Evolutionary conservation across 1,140 invertebrate species (phyloP).

Genomic region (Cydia splendana): DNA sequence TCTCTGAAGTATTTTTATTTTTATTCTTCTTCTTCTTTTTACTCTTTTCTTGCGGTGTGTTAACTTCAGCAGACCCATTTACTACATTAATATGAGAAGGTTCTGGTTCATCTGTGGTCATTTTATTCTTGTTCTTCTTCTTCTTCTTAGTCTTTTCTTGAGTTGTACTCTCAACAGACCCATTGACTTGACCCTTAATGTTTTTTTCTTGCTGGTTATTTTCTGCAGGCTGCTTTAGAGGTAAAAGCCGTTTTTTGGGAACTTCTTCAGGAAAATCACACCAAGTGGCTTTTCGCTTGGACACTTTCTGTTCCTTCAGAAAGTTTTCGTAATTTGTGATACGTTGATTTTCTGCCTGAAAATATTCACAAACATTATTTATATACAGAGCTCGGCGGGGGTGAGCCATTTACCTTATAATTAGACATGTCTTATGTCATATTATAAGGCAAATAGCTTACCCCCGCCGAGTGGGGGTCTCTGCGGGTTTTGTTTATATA

Average conservation of each 20-base stretch:
- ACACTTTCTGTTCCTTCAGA: constrained; percentile 77
- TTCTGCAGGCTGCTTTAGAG: constrained; percentile 32
- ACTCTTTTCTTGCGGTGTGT: constrained; percentile 40
- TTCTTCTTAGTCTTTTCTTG: constrained; percentile 46
- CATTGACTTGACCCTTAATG: constrained; percentile 46
- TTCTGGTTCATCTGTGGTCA: background rate
- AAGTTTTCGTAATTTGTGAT: constrained; percentile 80
- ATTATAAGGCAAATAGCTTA: too few species aligned
- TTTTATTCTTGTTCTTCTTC: constrained; percentile 34
- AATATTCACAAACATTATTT: constrained; percentile 34
- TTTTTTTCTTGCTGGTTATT: constrained; percentile 37
- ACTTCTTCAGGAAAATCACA: constrained; percentile 77
- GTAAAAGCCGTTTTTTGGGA: constrained; percentile 38
- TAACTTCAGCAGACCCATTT: constrained; percentile 39
- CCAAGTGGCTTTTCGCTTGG: constrained; percentile 76
- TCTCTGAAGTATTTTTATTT: background rate
- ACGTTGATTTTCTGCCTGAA: constrained; percentile 75
- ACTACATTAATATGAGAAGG: constrained; percentile 24
- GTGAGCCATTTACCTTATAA: too few species aligned
- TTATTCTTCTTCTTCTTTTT: constrained; percentile 42
- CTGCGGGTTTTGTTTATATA: too few species aligned
- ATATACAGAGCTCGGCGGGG: too few species aligned
- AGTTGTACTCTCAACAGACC: constrained; percentile 37
- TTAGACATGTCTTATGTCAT: too few species aligned
- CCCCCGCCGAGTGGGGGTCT: too few species aligned